Evolutionary conservation across 2,888 invertebrate genomes (phyloP).

Genomic region (Himalopsyche tibetana): DNA sequence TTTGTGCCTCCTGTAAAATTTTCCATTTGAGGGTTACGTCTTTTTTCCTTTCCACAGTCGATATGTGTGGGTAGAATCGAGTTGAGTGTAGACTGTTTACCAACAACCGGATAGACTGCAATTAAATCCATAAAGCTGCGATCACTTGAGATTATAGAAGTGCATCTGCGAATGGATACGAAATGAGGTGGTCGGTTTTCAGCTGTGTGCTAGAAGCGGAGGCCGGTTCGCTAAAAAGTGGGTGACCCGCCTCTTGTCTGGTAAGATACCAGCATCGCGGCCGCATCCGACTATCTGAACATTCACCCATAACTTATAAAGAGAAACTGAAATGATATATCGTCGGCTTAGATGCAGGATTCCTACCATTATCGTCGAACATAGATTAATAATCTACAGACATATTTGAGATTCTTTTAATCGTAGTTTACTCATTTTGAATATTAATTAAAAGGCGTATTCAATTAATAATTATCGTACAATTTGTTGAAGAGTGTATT

Average conservation of each 20-base stretch:
- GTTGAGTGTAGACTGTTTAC: background rate
- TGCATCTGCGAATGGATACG: background rate
- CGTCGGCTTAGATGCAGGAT: background rate
- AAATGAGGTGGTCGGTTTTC: background rate
- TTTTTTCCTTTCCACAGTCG: too few species aligned
- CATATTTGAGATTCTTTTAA: too few species aligned
- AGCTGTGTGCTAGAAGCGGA: background rate
- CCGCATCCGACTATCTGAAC: background rate
- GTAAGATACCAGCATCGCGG: background rate
- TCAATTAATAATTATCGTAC: too few species aligned
- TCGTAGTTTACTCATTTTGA: too few species aligned
- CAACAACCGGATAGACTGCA: conserved; percentile 1
- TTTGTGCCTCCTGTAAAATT: too few species aligned
- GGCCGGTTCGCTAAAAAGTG: conserved; percentile 13
- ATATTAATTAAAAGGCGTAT: too few species aligned
- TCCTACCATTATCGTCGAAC: too few species aligned
- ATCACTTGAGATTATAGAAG: background rate
- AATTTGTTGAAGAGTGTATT: too few species aligned
- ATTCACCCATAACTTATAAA: conserved; percentile 6
- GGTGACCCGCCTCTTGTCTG: background rate
- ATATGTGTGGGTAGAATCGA: too few species aligned
- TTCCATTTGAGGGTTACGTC: too few species aligned
- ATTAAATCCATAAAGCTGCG: background rate
- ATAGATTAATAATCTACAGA: too few species aligned
- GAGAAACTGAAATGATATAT: conserved; percentile 21